Base-by-base conservation (phyloP, 2,888 invertebrate species). In the Actias luna region DNA sequence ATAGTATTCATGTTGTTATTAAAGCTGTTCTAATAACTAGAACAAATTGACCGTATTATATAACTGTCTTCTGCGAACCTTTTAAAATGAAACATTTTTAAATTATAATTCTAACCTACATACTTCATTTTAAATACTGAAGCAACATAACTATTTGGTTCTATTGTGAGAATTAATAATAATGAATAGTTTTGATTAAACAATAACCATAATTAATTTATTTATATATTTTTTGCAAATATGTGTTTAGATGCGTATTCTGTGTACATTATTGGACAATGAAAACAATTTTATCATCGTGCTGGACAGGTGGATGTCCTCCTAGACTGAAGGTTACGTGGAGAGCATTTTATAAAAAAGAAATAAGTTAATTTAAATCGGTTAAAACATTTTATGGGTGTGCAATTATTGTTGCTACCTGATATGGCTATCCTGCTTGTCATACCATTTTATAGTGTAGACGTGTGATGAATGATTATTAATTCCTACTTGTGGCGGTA, bases 401-500 rank as follows among this genome's bases (percentile, higher is more conserved):
- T 42, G 18, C 63, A 62, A 70, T 69, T 66, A 68, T 63, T 59
- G 62, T 16, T 65, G 74, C 64, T 69, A 69, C 70, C 73, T 63
- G 68, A 75, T 78, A 80, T 71, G 79, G 82, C 77, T 82, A 80
- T 83, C 83, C 71, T 70, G 67, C 78, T 78, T 84, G 83, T 84
- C 76, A 67, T 72, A 74, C 76, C 67, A 69, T 72, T 69, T 76
- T 73, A 71, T 71, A 68, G 67, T 69, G 35, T 60, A 69, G 68
- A 85, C 89, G 89, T 89, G 88, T 70, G 67, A 58, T 61, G 87
- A 83, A 84, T 88, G 65, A 69, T 71, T 76, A 69, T 67, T 64
- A 67, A 63, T 64, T 61, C 63, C 66, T 71, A 70, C 66, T 69
- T 71, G 68, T 70, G 64, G 64, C 55, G 55, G 29, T 29, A 29